Evolutionary conservation across 2,888 invertebrate genomes (phyloP).

Genomic region (Tenthredo amoena): DNA sequence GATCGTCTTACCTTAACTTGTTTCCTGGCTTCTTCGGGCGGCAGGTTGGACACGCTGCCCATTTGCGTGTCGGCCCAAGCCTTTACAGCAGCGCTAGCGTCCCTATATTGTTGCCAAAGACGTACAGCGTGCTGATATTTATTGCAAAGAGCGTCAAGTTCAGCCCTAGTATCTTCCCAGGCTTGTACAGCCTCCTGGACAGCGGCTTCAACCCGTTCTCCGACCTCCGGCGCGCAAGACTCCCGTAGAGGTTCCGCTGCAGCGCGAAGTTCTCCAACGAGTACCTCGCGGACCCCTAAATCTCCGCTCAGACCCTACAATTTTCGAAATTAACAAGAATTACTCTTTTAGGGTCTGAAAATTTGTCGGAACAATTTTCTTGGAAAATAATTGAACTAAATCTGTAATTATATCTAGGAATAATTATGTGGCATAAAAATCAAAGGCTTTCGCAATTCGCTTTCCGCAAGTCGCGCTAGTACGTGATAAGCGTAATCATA

Average conservation of each 20-base stretch:
- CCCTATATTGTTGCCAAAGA: conserved; percentile 90
- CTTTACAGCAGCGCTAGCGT: conserved; percentile 88
- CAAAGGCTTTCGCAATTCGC: background rate
- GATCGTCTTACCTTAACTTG: conserved; percentile 85
- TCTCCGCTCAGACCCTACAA: conserved; percentile 88
- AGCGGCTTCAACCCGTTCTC: conserved; percentile 86
- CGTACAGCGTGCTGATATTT: conserved; percentile 90
- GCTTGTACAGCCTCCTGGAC: conserved; percentile 89
- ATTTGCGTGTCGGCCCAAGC: conserved; percentile 89
- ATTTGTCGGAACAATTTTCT: background rate
- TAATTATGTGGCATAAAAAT: background rate
- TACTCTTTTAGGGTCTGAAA: background rate
- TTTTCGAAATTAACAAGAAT: background rate
- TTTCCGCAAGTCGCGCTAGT: background rate
- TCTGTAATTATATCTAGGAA: background rate
- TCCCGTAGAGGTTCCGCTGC: conserved; percentile 87
- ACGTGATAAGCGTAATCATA: background rate
- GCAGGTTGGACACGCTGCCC: conserved; percentile 85
- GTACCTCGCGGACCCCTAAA: conserved; percentile 86
- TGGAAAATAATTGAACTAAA: background rate
- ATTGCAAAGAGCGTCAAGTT: conserved; percentile 87
- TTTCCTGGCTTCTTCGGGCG: conserved; percentile 86
- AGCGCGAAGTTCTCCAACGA: conserved; percentile 85
- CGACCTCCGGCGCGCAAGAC: conserved; percentile 85
- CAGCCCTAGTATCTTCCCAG: conserved; percentile 89